Evolutionary conservation across 2,888 invertebrate species (phyloP), one percentile per base, ranked within the genome.

Genomic region (Drosophila eohydei): DNA sequence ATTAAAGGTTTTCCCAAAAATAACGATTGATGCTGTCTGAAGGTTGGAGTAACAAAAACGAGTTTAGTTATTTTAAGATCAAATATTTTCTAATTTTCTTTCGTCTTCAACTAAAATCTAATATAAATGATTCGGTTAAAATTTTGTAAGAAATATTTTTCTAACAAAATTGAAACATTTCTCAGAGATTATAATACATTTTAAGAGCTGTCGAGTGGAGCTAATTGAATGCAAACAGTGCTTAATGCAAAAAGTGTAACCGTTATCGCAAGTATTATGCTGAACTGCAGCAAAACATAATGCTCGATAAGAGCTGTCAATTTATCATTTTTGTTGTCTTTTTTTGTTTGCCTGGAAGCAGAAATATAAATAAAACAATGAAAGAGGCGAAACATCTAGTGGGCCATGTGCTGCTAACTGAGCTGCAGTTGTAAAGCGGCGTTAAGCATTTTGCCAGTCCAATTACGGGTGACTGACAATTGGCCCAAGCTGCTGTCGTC

Each of bases 251-350:
- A 44, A 62, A 58, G 56, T 61, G 60, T 61, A 55, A 61, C 55
- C 64, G 54, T 71, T 79, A 66, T 70, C 69, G 64, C 50, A 34
- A 51, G 51, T 58, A 54, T 68, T 51, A 55, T 50, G 28, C 34
- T 44, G 36, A 48, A 30, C 67, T 60, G 61, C 62, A 63, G 16
- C 57, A 74, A 74, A 74, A 68, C 67, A 78, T 80, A 84, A 86
- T 83, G 52, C 78, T 73, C 73, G 87, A 88, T 85, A 88, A 86
- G 78, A 80, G 71, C 88, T 86, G 88, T 86, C 87, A 83, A 88
- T 85, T 86, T 81, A 83, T 80, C 78, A 83, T 68, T 77, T 78
- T 71, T n/a, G 9, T 4, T 36, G 36, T 36, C 6, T 34, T 52
- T 32, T 46, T 36, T 54, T 54, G 21, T 16, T 40, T 28, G 54